phyloP scores from a whole-genome alignment of 2,888 invertebrate genomes.

The Coelopa pilipes region DNA sequence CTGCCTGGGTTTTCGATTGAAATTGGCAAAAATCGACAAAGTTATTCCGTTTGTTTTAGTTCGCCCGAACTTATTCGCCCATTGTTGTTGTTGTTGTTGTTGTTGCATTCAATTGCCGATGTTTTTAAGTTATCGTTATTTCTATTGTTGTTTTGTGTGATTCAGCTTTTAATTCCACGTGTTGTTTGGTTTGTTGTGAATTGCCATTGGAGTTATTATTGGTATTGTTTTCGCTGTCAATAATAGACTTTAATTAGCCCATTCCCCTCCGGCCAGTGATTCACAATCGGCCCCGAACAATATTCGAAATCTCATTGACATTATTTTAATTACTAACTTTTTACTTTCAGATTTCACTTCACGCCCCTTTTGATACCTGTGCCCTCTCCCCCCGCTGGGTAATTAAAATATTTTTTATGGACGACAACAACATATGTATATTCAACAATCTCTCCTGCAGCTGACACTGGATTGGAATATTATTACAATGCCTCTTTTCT shows the following conservation, averaged over 20 bases:
- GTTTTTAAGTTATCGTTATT: background rate
- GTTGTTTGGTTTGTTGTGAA: background rate
- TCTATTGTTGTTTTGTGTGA: background rate
- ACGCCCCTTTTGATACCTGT: no score
- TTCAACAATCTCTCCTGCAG: no score
- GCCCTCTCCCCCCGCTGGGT: no score
- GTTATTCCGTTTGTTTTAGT: background rate
- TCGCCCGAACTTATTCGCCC: background rate
- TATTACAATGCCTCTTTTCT: no score
- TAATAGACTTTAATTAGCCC: background rate
- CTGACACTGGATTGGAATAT: no score
- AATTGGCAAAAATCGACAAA: conserved; percentile 14
- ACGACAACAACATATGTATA: no score
- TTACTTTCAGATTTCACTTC: no score
- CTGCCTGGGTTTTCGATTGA: conserved; percentile 9
- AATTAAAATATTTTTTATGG: no score
- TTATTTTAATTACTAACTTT: no score
- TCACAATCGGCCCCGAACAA: no score
- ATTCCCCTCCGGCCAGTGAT: background rate
- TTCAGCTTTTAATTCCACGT: background rate
- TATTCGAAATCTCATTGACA: no score
- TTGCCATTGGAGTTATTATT: background rate
- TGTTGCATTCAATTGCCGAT: background rate
- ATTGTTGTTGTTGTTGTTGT: background rate
- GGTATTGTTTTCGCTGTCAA: background rate